These are phyloP conservation scores for Ctenicera cuprea DNA, from an alignment of 2,888 invertebrate genomes.

Conservation along the genomic window DNA sequence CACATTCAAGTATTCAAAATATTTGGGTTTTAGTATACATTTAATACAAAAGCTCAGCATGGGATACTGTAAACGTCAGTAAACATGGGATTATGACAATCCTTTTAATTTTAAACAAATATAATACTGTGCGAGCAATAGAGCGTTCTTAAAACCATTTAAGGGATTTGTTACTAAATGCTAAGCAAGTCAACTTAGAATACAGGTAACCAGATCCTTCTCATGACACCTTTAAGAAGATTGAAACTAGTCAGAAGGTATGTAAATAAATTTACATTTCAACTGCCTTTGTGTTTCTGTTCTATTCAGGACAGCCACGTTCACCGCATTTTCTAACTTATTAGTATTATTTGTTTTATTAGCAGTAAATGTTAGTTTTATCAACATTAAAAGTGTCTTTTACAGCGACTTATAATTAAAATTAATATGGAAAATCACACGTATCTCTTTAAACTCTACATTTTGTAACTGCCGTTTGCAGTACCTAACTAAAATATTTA, in stretches of 20 bases:
- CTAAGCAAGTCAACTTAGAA: slow-evolving; percentile 40
- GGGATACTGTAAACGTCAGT: slow-evolving; percentile 57
- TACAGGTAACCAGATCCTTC: slow-evolving; percentile 52
- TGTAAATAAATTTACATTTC: background rate
- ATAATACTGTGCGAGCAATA: slow-evolving; percentile 31
- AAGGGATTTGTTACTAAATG: slow-evolving; percentile 44
- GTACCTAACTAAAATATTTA: too few relatives aligned
- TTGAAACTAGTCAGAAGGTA: slow-evolving; percentile 47
- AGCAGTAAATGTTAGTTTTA: too few relatives aligned
- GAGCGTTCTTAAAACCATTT: slow-evolving; percentile 40
- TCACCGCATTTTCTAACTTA: too few relatives aligned
- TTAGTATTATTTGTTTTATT: too few relatives aligned
- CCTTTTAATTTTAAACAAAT: slow-evolving; percentile 59
- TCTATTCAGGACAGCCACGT: too few relatives aligned
- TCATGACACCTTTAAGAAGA: slow-evolving; percentile 39
- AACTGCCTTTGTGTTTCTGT: too few relatives aligned
- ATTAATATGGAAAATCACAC: too few relatives aligned
- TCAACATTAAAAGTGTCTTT: too few relatives aligned
- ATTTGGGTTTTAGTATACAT: slow-evolving; percentile 16
- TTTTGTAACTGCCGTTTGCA: too few relatives aligned
- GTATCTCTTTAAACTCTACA: too few relatives aligned
- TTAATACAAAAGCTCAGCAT: slow-evolving; percentile 56
- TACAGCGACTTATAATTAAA: too few relatives aligned
- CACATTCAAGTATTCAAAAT: slow-evolving; percentile 27
- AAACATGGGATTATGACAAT: slow-evolving; percentile 63